Conservation (phyloP, 2,797 vertebrate genomes). For the Periparus ater region DNA sequence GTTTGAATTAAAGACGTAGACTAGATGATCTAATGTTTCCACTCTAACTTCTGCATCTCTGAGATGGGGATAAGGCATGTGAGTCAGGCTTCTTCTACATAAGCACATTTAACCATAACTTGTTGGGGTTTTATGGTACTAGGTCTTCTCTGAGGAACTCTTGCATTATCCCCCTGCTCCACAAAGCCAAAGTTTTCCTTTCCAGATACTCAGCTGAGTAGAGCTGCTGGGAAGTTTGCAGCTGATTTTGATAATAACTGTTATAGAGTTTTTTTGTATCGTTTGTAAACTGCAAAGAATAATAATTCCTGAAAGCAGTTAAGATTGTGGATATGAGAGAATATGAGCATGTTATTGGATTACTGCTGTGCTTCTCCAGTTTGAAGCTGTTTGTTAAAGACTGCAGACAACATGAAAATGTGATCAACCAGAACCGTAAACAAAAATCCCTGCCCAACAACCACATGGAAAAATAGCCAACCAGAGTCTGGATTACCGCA, state of each 20-base stretch:
- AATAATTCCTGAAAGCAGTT: neutral
- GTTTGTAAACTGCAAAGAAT: neutral
- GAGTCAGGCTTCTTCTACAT: neutral
- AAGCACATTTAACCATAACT: neutral
- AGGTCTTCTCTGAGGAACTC: neutral
- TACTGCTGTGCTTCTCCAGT: neutral
- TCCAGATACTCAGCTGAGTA: neutral
- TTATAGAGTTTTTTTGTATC: neutral
- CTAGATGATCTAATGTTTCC: conserved; percentile 22
- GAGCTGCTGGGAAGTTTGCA: neutral
- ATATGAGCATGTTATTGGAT: neutral
- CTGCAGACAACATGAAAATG: conserved; percentile 5
- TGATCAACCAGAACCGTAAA: conserved; percentile 34
- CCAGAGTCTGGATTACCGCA: conserved; percentile 24
- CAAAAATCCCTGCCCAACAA: conserved; percentile 16
- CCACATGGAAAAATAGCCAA: conserved; percentile 17
- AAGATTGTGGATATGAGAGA: neutral
- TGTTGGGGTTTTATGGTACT: neutral
- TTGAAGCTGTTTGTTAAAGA: conserved; percentile 14
- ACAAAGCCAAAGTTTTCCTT: neutral
- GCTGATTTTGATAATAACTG: neutral
- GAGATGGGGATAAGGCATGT: neutral
- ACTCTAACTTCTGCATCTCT: neutral
- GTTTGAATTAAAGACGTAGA: conserved; percentile 16
- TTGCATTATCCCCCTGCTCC: neutral